A percentile compares a stretch with the other conserved stretches of the same genome.
Evolutionary conservation across 2,888 invertebrate species (phyloP).

Genomic region (Acrocera orbiculus): DNA sequence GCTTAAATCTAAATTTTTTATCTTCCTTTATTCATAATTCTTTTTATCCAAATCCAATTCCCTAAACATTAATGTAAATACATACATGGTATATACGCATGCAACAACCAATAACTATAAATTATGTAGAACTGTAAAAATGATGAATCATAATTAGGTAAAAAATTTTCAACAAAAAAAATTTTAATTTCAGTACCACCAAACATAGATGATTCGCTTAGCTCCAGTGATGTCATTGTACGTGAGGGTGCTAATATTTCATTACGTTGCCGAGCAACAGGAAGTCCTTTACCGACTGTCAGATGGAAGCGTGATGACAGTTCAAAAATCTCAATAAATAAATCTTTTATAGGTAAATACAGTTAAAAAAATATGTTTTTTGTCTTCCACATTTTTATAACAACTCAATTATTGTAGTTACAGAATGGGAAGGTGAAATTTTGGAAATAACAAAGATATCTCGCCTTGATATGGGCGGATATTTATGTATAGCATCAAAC

Average conservation of each 20-base stretch:
- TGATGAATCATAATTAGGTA: too few species aligned
- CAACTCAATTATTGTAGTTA: conserved; percentile 36
- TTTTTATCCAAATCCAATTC: too few species aligned
- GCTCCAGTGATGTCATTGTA: conserved; percentile 75
- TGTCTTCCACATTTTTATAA: too few species aligned
- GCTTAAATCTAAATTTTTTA: too few species aligned
- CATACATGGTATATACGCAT: too few species aligned
- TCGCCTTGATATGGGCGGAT: conserved; percentile 78
- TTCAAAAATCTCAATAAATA: conserved; percentile 71
- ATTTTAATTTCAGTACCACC: conserved; percentile 55
- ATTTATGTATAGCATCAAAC: conserved; percentile 75
- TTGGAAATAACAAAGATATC: conserved; percentile 72
- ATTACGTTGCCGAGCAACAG: conserved; percentile 71
- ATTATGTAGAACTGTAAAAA: too few species aligned
- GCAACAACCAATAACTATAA: too few species aligned
- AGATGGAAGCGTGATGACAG: conserved; percentile 86
- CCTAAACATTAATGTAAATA: too few species aligned
- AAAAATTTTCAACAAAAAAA: too few species aligned
- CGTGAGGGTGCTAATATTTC: conserved; percentile 79
- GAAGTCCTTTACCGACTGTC: conserved; percentile 72
- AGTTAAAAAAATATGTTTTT: conserved; percentile 1
- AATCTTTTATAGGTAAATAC: conserved; percentile 54
- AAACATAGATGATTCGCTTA: conserved; percentile 75
- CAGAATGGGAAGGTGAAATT: conserved; percentile 73
- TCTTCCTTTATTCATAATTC: too few species aligned